These are phyloP conservation scores for Heterohyrax brucei DNA, from an alignment of 2,797 vertebrate species.

Conservation along the genomic window DNA sequence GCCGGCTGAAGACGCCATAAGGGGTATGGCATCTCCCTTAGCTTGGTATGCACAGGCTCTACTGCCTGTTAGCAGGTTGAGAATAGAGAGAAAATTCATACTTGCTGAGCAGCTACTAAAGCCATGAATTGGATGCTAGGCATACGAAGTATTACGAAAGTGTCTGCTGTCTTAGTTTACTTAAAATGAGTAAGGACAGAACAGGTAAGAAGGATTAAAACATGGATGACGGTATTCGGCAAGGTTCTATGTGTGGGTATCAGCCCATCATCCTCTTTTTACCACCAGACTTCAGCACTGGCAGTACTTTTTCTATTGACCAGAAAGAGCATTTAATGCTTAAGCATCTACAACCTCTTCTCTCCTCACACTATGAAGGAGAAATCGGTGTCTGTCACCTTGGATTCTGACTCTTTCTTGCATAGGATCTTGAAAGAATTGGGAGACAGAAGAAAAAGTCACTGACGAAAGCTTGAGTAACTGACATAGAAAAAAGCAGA, in stretches of 20 bases:
- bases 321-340: constrained; percentile 47
- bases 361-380: neutral
- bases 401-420: neutral
- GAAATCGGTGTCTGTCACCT: constrained; percentile 13
- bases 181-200: neutral
- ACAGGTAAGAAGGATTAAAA: constrained; percentile 24
- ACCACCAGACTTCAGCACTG: neutral
- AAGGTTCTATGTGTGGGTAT: neutral
- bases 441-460: constrained; percentile 36
- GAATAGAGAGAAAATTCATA: constrained; percentile 27
- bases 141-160: neutral
- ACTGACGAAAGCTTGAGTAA: neutral
- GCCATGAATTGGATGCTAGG: neutral
- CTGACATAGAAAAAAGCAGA: neutral
- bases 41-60: neutral
- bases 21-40: neutral
- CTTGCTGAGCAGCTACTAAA: constrained; percentile 34
- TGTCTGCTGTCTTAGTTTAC: neutral
- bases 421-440: constrained; percentile 21
- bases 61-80: neutral
- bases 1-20: neutral
- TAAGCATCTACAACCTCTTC: constrained; percentile 29
- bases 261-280: constrained; percentile 47
- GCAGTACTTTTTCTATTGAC: neutral
- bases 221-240: constrained; percentile 4